Base-by-base conservation (phyloP, 2,888 invertebrate species). In the Drosophila cracens region DNA sequence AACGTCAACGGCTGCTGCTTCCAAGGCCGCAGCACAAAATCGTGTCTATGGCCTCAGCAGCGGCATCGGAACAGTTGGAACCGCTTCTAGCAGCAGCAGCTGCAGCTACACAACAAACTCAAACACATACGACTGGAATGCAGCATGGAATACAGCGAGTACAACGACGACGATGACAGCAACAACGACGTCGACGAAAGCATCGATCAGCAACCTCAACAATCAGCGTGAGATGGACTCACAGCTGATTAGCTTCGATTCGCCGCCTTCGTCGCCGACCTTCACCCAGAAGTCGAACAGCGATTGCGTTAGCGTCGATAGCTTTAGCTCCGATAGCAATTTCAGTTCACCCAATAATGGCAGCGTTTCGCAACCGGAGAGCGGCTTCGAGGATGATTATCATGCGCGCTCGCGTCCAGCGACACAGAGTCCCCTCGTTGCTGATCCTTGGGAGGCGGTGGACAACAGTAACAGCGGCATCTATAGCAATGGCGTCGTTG, bases 301-400 rank as follows among this genome's bases (percentile, higher is more conserved):
- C 90, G 96, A 96, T 90, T 96, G 96, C 40, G 94, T 96, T 11
- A 96, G 96, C 92, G 95, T 96, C 25, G 96, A 96, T 83, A 96
- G 96, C 90, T 96, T 96, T 85, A 96, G 96, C 64, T 96, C 96
- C 16, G 96, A 96, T 92, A 95, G 95, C 40, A 96, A 95, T 75
- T 94, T 94, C 62, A 95, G 95, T 85, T 93, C 93, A 3, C 93
- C 93, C 18, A 90, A 93, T 68, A 93, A 93, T 79, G 95, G 96
- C 21, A 96, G 95, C 88, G 95, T 95, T 10, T 96, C 96, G 6
- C 95, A 96, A 90, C 95, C 96, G 51, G 96, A 96, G 91, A 96
- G 96, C 93, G 96, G 96, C 5, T 97, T 97, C 91, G 97, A 97
- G 92, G 97, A 97, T 93, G 97, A 97, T 91, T 96, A 96, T 91